Base-by-base conservation (phyloP, 1,140 invertebrate species). In the Drosophila sulfurigaster region DNA sequence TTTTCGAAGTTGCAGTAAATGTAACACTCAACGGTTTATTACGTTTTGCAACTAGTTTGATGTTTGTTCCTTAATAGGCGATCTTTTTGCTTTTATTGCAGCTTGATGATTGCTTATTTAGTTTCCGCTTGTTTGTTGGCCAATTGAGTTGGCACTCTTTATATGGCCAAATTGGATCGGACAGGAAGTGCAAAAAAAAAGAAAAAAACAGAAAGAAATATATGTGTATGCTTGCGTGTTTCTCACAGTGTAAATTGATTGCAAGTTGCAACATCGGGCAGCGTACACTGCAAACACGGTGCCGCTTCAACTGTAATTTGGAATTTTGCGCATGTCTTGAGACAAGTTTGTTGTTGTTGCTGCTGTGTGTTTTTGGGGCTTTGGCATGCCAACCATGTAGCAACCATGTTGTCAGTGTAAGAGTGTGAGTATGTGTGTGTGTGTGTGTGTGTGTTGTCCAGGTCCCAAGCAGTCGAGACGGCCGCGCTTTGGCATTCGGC, bases 371-470 rank as follows among this genome's bases (percentile, higher is more conserved):
- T 43, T 56, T 56, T 35, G 56, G 56, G 32, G 32, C 51, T 43
- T 60, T 51, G 45, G 67, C 67, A 64, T 75, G 66, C 72, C 51
- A 59, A 56, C 58, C 63, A 72, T 77, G 57, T 73, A 65, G 38
- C 45, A 35, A 10, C 32, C 66, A 69, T 75, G 59, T 65, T 71
- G 32, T 45, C 7, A 7, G 35, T 38, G 7, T 32, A 5, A 6
- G 30, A 6, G 30, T 32, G 30, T 32, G 30, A 6, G 30, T 32
- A 6, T 7, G 30, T 32, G 30, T 7, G 30, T 32, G 5, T 32
- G 30, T 30, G 30, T 30, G 30, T 32, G 30, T 69, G 66, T 20
- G n/a, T 46, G 54, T 51, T 51, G 16, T n/a, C 16, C 20, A 25
- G 20, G 20, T 25, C 20, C 20, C 20, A 25, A 25, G 15, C 16